These are phyloP conservation scores for Zaprionus capensis DNA, from an alignment of 1,140 invertebrate genomes.

Conservation along the genomic window DNA sequence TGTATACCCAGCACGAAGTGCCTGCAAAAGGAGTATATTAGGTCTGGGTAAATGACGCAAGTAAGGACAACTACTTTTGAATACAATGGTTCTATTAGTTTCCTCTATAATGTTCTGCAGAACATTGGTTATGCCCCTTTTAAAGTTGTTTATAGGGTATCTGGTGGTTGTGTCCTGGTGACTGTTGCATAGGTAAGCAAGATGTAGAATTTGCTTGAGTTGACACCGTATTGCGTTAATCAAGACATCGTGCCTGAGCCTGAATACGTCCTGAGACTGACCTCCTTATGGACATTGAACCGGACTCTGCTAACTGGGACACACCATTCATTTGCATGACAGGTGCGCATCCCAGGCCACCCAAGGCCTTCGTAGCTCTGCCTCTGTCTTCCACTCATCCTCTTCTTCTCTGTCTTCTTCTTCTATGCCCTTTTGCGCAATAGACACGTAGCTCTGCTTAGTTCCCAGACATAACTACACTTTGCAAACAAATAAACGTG, in stretches of 20 bases:
- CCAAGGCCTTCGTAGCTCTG: not conserved
- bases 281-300: not conserved
- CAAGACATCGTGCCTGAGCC: conserved; percentile 4
- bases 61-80: too few species aligned
- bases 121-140: too few species aligned
- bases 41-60: not conserved
- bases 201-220: not conserved
- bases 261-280: not conserved
- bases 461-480: not conserved
- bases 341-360: not conserved
- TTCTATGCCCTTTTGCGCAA: not conserved
- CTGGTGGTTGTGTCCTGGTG: not conserved
- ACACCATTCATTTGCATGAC: conserved; percentile 36
- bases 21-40: not conserved
- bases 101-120: too few species aligned
- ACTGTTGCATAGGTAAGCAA: not conserved
- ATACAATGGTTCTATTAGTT: too few species aligned
- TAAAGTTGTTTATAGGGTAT: not conserved
- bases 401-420: not conserved
- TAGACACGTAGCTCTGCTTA: not conserved
- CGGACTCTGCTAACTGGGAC: conserved; percentile 30
- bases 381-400: not conserved
- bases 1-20: conserved; percentile 20
- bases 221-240: conserved; percentile 18
- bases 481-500: conserved; percentile 3